Conservation (phyloP, 1,140 invertebrate genomes). For the Drosophila neocordata region DNA sequence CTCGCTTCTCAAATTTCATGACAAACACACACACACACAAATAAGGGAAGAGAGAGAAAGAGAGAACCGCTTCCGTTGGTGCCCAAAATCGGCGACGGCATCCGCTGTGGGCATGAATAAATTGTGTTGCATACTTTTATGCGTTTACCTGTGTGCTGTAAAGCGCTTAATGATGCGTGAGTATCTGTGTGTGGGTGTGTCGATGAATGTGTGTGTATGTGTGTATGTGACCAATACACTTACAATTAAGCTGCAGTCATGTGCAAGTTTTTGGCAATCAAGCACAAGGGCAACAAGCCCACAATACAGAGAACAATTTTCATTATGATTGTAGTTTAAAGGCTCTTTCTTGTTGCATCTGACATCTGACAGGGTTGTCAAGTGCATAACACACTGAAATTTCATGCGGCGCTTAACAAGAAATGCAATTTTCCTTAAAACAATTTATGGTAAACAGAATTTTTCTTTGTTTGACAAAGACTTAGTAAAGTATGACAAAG, state of each 20-base stretch:
- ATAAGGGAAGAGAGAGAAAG: not conserved
- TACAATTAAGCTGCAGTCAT: slow-evolving; percentile 49
- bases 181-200: not conserved
- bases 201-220: not conserved
- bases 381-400: not conserved
- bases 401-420: not conserved
- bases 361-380: slow-evolving; percentile 3
- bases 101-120: slow-evolving; percentile 67
- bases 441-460: not conserved
- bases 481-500: too few species aligned
- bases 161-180: slow-evolving; percentile 60
- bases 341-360: not conserved
- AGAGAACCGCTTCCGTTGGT: slow-evolving; percentile 47
- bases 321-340: not conserved
- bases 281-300: not conserved
- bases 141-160: slow-evolving; percentile 51
- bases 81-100: slow-evolving; percentile 61
- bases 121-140: slow-evolving; percentile 68
- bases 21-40: slow-evolving; percentile 32
- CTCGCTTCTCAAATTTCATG: slow-evolving; percentile 49
- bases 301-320: not conserved
- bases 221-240: slow-evolving; percentile 17
- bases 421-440: not conserved
- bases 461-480: not conserved
- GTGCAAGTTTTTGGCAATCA: slow-evolving; percentile 42